A percentile compares a stretch with the other conserved stretches of the same genome.
These are phyloP conservation scores for Scleropages formosus DNA, from an alignment of 2,797 vertebrate genomes.

Conservation along the genomic window DNA sequence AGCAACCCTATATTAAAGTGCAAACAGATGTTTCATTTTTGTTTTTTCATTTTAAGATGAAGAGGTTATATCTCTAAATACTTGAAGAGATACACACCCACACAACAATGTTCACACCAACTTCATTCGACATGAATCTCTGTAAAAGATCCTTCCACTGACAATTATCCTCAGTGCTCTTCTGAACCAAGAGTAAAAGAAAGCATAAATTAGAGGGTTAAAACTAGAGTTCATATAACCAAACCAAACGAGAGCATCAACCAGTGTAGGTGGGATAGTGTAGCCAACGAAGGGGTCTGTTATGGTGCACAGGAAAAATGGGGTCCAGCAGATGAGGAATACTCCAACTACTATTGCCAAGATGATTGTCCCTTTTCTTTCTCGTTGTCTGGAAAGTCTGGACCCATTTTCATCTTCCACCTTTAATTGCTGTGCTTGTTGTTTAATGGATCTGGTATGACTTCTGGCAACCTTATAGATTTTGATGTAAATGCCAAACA, in stretches of 20 bases:
- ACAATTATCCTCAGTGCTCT: constrained; percentile 50
- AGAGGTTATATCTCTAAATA: neutral
- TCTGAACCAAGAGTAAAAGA: constrained; percentile 58
- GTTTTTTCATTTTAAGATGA: too few relatives aligned
- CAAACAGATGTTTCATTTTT: too few relatives aligned
- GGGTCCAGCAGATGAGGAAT: constrained; percentile 49
- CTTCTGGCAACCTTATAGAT: constrained; percentile 77
- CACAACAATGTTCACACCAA: neutral
- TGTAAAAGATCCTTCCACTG: constrained; percentile 35
- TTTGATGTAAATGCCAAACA: constrained; percentile 77
- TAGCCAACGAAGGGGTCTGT: constrained; percentile 48
- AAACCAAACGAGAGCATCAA: constrained; percentile 48
- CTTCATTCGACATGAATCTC: constrained; percentile 7
- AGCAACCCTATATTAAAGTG: too few relatives aligned
- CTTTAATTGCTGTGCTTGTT: constrained; percentile 25
- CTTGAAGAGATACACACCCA: neutral
- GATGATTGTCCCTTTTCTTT: constrained; percentile 42
- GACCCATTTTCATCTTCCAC: neutral
- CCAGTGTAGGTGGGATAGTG: constrained; percentile 39
- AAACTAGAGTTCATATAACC: constrained; percentile 56
- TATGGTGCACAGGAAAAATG: constrained; percentile 52
- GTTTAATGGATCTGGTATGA: constrained; percentile 70
- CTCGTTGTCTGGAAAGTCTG: constrained; percentile 4
- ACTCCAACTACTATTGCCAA: constrained; percentile 43
- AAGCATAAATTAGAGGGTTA: constrained; percentile 57